A percentile compares a stretch with the other conserved stretches of the same genome.
Conservation (phyloP, 2,888 invertebrate species). For the Drosophila pseudotalamancana region DNA sequence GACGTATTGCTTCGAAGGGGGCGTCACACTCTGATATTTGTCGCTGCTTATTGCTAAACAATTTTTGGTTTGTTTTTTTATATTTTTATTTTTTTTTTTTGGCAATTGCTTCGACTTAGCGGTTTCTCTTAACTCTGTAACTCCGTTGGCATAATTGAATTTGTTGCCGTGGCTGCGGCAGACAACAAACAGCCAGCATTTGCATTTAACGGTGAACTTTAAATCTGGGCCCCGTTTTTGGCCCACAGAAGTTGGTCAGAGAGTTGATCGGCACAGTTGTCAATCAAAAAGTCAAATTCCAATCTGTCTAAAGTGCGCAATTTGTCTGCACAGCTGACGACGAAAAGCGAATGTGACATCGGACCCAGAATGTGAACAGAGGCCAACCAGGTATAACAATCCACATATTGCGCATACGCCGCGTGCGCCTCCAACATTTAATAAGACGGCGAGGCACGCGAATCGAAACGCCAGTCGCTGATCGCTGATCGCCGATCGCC, state of each 20-base stretch:
- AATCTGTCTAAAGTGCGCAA: constrained; percentile 68
- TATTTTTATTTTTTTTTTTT: too few species aligned
- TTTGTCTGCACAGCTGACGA: constrained; percentile 75
- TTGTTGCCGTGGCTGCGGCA: constrained; percentile 58
- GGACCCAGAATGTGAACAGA: constrained; percentile 32
- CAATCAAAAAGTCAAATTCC: constrained; percentile 80
- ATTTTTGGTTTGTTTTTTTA: too few species aligned
- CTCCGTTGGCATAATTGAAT: constrained; percentile 58
- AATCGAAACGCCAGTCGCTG: constrained; percentile 20
- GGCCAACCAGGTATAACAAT: constrained; percentile 31
- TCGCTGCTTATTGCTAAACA: constrained; percentile 59
- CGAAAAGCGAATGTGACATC: constrained; percentile 78
- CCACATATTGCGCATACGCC: constrained; percentile 64
- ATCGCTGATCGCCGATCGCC: constrained; percentile 17
- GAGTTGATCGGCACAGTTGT: constrained; percentile 61
- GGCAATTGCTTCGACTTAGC: constrained; percentile 43
- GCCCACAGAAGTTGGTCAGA: constrained; percentile 49
- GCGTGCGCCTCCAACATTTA: constrained; percentile 46
- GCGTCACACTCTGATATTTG: constrained; percentile 78
- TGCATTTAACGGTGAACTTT: constrained; percentile 64
- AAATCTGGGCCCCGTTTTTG: constrained; percentile 41
- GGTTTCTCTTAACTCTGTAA: constrained; percentile 19
- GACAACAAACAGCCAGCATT: constrained; percentile 21
- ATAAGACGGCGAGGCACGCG: constrained; percentile 50
- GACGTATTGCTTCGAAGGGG: constrained; percentile 51